Percentiles rank a stretch among this genome's conserved stretches.
Conservation (phyloP, 2,113 vertebrate species). For the Smithornis capensis region DNA sequence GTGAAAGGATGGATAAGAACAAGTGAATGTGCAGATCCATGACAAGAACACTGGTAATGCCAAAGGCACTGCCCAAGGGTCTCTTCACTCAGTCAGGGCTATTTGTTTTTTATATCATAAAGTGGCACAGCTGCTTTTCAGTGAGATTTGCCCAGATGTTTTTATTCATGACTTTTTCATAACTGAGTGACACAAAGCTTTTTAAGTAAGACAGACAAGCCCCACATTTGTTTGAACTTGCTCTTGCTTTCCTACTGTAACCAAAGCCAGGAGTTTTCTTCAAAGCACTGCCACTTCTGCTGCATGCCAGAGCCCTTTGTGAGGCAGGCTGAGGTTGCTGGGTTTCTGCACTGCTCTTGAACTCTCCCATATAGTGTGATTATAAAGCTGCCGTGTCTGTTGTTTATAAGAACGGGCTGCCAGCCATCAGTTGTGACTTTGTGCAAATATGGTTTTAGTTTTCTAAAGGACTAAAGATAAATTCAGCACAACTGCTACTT, state of each 20-base stretch:
- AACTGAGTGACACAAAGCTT: background rate
- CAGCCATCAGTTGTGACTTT: background rate
- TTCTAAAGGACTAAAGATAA: conserved; percentile 2
- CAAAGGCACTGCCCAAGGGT: rapidly evolving
- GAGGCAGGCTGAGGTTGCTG: background rate
- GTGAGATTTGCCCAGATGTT: background rate
- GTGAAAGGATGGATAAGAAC: background rate
- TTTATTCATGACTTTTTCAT: background rate
- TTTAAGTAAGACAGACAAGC: background rate
- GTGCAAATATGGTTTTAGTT: conserved; percentile 40
- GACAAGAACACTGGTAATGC: background rate
- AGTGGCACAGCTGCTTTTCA: background rate
- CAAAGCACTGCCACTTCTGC: background rate
- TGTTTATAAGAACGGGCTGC: background rate
- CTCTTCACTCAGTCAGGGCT: background rate
- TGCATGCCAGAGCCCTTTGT: background rate
- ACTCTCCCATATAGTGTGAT: background rate
- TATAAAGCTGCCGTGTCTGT: background rate
- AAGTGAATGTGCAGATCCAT: rapidly evolving
- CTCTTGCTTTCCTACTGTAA: background rate
- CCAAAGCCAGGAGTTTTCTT: background rate
- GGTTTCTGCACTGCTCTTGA: background rate
- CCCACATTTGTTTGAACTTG: background rate
- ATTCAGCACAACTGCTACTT: background rate
- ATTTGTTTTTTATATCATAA: background rate